Conservation (phyloP, 2,113 vertebrate species). For the Stomatorhinus ivindoensis region DNA sequence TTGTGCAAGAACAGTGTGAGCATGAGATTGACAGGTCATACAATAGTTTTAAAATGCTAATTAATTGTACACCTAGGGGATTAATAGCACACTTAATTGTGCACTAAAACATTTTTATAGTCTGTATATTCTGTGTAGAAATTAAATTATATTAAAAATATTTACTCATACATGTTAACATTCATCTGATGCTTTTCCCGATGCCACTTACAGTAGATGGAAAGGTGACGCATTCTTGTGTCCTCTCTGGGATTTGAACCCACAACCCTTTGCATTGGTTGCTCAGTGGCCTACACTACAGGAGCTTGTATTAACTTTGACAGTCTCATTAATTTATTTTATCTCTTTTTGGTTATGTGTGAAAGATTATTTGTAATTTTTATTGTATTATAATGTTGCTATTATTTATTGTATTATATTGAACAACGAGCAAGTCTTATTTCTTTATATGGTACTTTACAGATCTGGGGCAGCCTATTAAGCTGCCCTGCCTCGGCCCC, state of each 20-base stretch:
- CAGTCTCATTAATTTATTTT: not conserved
- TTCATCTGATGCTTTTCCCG: not conserved
- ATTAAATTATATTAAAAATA: not conserved
- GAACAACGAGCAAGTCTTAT: not conserved
- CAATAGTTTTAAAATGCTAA: not conserved
- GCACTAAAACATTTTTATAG: not conserved
- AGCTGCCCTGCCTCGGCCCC: conserved; percentile 88
- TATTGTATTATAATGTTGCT: not conserved
- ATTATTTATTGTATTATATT: not conserved
- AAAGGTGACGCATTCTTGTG: not conserved
- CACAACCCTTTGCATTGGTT: not conserved
- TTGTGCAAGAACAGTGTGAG: no score
- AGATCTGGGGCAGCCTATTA: conserved; percentile 89
- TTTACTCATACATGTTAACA: not conserved
- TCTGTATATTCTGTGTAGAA: not conserved
- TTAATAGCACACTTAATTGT: not conserved
- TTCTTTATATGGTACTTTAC: not conserved
- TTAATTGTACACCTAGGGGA: not conserved
- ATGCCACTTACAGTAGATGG: not conserved
- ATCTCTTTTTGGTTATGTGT: not conserved
- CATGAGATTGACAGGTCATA: not conserved
- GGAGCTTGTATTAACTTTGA: not conserved
- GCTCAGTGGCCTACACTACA: not conserved
- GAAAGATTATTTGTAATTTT: not conserved
- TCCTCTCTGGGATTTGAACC: not conserved